Evolutionary conservation across 2,888 invertebrate species (phyloP).

Genomic region (Clepsis dumicolana): DNA sequence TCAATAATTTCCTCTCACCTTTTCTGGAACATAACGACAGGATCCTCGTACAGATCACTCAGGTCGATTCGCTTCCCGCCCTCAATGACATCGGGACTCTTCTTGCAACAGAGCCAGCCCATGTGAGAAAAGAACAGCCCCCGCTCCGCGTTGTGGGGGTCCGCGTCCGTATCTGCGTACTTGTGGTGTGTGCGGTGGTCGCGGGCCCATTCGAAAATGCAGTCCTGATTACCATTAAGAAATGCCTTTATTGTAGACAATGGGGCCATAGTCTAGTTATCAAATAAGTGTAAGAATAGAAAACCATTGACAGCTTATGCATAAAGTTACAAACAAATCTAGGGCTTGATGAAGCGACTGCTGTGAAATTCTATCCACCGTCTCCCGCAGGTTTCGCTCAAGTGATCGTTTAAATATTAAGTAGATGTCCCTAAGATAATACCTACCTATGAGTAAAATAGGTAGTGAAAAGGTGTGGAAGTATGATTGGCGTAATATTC

Average conservation of each 20-base stretch:
- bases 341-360: too few species aligned
- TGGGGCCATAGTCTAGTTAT: too few species aligned
- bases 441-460: too few species aligned
- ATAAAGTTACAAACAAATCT: too few species aligned
- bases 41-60: slow-evolving; percentile 93
- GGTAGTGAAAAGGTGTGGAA: too few species aligned
- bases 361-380: too few species aligned
- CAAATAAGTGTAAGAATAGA: too few species aligned
- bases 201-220: slow-evolving; percentile 89
- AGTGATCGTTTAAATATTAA: too few species aligned
- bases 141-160: slow-evolving; percentile 94
- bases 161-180: slow-evolving; percentile 95
- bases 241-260: too few species aligned
- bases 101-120: slow-evolving; percentile 96
- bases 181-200: slow-evolving; percentile 95
- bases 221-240: slow-evolving; percentile 74
- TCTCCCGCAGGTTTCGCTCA: too few species aligned
- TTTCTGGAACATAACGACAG: slow-evolving; percentile 94
- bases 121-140: slow-evolving; percentile 98
- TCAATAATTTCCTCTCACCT: slow-evolving; percentile 85
- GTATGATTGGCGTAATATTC: background rate
- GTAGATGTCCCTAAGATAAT: too few species aligned
- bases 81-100: slow-evolving; percentile 93
- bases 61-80: slow-evolving; percentile 94
- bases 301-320: too few species aligned